These are phyloP conservation scores for Lasioglossum albipes DNA, from an alignment of 1,140 invertebrate species.

Conservation along the genomic window DNA sequence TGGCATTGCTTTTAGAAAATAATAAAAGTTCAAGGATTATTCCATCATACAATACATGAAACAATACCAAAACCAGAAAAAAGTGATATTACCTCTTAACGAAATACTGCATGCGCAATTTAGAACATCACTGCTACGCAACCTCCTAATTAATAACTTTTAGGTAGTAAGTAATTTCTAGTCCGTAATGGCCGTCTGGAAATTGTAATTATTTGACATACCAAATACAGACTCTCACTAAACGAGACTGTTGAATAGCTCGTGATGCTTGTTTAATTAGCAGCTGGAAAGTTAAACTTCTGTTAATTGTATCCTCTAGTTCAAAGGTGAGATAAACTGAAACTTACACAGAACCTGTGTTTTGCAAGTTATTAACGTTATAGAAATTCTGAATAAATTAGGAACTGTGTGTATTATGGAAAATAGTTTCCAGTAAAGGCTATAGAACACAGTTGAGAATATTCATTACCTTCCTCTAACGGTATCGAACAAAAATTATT, in stretches of 20 bases:
- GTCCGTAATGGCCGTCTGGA: background rate
- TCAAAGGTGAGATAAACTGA: background rate
- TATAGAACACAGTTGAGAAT: too few species aligned
- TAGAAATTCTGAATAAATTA: too few species aligned
- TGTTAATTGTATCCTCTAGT: constrained; percentile 6
- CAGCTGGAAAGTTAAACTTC: background rate
- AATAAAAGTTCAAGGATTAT: too few species aligned
- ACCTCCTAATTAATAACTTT: background rate
- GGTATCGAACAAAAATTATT: too few species aligned
- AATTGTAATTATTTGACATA: constrained; percentile 1
- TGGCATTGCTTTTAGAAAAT: too few species aligned
- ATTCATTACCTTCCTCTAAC: too few species aligned
- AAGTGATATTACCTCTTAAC: too few species aligned
- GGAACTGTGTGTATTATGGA: too few species aligned
- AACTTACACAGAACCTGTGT: background rate
- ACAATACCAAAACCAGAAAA: too few species aligned
- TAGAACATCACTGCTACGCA: background rate
- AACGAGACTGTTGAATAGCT: background rate
- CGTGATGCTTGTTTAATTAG: background rate
- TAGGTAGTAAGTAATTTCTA: constrained; percentile 1
- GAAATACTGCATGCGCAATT: background rate
- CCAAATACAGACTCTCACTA: background rate
- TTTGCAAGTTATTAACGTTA: background rate
- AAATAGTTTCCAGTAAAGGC: too few species aligned
- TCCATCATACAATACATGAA: too few species aligned